These are phyloP conservation scores for Astyanax mexicanus DNA, from an alignment of 2,797 vertebrate genomes.

Conservation along the genomic window DNA sequence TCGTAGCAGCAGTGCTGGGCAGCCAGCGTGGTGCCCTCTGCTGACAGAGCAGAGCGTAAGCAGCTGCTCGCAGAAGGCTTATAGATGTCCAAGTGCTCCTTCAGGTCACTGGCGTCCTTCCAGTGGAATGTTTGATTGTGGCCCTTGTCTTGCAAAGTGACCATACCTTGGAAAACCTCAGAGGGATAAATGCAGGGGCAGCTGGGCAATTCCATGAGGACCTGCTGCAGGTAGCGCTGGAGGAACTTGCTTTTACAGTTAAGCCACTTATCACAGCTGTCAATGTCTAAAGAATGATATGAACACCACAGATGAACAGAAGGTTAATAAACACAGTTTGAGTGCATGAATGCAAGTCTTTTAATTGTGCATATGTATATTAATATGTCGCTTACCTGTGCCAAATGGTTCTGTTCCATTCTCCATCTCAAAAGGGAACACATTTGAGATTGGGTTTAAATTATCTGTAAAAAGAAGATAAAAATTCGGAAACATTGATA, in stretches of 20 bases:
- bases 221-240: slow-evolving; percentile 86
- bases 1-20: slow-evolving; percentile 94
- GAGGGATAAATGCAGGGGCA: slow-evolving; percentile 89
- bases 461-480: slow-evolving; percentile 71
- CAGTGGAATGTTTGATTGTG: slow-evolving; percentile 84
- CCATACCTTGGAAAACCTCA: slow-evolving; percentile 78
- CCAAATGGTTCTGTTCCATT: slow-evolving; percentile 85
- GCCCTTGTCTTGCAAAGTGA: slow-evolving; percentile 83
- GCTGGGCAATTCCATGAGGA: slow-evolving; percentile 87
- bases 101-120: slow-evolving; percentile 87
- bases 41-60: slow-evolving; percentile 86
- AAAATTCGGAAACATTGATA: no score
- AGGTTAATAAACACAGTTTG: background rate
- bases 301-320: background rate
- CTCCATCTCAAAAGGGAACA: slow-evolving; percentile 80
- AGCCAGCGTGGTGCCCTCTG: slow-evolving; percentile 84
- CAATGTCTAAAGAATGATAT: slow-evolving; percentile 77
- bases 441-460: slow-evolving; percentile 72
- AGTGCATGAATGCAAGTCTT: background rate
- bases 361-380: background rate
- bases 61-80: slow-evolving; percentile 88
- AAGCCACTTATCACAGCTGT: slow-evolving; percentile 96
- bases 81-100: slow-evolving; percentile 91
- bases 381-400: slow-evolving; percentile 77
- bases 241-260: slow-evolving; percentile 94